phyloP scores from a whole-genome alignment of 1,140 invertebrate species.

The Eulimnadia texana region DNA sequence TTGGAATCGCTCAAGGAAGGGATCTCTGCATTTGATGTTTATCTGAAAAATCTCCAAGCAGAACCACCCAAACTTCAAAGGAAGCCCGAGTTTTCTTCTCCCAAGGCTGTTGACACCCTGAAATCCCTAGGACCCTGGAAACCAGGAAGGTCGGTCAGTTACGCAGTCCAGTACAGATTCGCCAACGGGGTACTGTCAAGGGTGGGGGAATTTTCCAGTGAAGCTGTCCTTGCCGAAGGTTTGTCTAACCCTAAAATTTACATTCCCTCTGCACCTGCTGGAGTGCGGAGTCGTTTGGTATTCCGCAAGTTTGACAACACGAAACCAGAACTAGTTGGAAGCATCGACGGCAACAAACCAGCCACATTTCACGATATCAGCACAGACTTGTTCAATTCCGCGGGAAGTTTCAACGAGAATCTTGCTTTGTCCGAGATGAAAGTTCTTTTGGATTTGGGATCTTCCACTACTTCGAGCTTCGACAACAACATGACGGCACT shows the following conservation, averaged over 20 bases:
- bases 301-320: neutral
- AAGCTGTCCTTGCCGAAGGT: too few relatives aligned
- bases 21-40: too few relatives aligned
- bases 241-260: neutral
- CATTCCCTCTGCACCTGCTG: neutral
- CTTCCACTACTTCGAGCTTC: neutral
- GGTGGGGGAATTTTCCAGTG: too few relatives aligned
- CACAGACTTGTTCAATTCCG: neutral
- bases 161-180: too few relatives aligned
- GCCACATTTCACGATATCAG: neutral
- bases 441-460: neutral
- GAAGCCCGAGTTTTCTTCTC: too few relatives aligned
- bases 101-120: too few relatives aligned
- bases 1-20: too few relatives aligned
- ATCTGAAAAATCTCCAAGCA: too few relatives aligned
- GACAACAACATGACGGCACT: neutral
- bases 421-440: neutral
- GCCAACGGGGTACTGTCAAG: too few relatives aligned
- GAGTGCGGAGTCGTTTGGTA: neutral
- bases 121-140: too few relatives aligned
- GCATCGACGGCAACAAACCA: neutral
- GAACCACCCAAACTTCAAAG: too few relatives aligned
- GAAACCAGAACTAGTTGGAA: neutral
- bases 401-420: neutral
- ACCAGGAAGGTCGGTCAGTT: too few relatives aligned